Conservation (phyloP, 2,797 vertebrate species). For the Craterocephalus amniculus region DNA sequence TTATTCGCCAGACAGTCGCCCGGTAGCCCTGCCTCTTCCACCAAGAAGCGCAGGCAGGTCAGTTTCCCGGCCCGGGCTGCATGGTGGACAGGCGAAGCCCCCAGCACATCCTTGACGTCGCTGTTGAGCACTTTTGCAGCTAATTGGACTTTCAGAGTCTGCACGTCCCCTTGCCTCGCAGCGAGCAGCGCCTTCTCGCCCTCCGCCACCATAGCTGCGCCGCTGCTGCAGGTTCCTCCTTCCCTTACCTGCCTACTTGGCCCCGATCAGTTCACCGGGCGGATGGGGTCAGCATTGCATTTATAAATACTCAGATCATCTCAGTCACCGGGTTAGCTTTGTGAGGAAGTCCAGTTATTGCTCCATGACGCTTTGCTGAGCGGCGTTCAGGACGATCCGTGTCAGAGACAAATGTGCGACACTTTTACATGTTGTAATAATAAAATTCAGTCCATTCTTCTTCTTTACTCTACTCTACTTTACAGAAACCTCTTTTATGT, state of each 20-base stretch:
- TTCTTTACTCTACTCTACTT: too few species aligned
- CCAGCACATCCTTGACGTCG: slow-evolving; percentile 85
- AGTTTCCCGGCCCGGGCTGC: slow-evolving; percentile 92
- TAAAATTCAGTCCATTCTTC: background rate
- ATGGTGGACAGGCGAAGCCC: slow-evolving; percentile 91
- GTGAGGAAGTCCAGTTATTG: slow-evolving; percentile 6
- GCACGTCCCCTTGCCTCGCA: slow-evolving; percentile 89
- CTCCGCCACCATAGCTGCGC: slow-evolving; percentile 85
- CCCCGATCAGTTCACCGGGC: slow-evolving; percentile 59
- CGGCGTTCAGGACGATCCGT: background rate
- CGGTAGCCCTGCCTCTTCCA: slow-evolving; percentile 87
- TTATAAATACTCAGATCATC: slow-evolving; percentile 20
- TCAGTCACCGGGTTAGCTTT: slow-evolving; percentile 21
- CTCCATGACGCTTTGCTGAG: slow-evolving; percentile 26
- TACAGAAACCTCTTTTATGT: too few species aligned
- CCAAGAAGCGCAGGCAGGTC: slow-evolving; percentile 89
- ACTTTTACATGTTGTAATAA: background rate
- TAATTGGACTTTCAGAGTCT: slow-evolving; percentile 83
- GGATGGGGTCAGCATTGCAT: slow-evolving; percentile 38
- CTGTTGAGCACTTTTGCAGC: slow-evolving; percentile 77
- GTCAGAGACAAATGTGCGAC: background rate
- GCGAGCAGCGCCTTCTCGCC: slow-evolving; percentile 87
- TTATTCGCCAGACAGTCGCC: slow-evolving; percentile 87
- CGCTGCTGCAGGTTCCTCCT: slow-evolving; percentile 20
- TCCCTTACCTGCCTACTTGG: slow-evolving; percentile 21